Evolutionary conservation across 2,113 vertebrate genomes (phyloP), one percentile per base, ranked within the genome.

Genomic region (Girardinichthys multiradiatus): DNA sequence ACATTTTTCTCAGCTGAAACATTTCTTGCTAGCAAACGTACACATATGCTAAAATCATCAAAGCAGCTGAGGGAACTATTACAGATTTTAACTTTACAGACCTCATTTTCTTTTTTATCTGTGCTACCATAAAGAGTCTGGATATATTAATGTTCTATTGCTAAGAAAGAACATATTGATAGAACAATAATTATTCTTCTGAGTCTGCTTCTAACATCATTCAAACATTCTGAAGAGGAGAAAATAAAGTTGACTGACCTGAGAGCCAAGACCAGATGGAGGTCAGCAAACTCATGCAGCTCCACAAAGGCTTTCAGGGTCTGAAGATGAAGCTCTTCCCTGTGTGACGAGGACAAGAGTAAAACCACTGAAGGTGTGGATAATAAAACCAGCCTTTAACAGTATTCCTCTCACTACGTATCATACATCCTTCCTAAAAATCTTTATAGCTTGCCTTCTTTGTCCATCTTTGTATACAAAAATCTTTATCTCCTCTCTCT

Each of bases 261-360:
- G 67, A 99, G 92, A 0, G 98, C 98, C 88, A 99, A 96, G 14
- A 99, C 98, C 9, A 99, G 93, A 87, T 97, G 97, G 68, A 99
- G 96, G 84, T 96, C 94, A 9, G 96, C 94, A 77, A 99, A 98
- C 82, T 98, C 94, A 4, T 99, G 97, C 72, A 96, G 96, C 14
- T 95, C 96, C 81, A 99, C 97, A 9, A 98, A 99, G 54, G 95
- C 96, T 83, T 98, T 97, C 30, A 99, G 94, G 57, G 96, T 94
- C 91, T 96, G 93, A 42, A 99, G 94, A 87, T 97, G 96, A 74
- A 91, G 69, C 17, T 95, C 91, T n/a, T 98, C 95, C 86, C 98
- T 99, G 82, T 61, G 29, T 15, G 60, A 24, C 79, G 21, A 26
- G 9, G 21, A 15, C 57, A 45, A 78, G 63, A 64, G 54, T 79